Percentiles rank a stretch among this genome's conserved stretches.
Conservation (phyloP, 2,113 vertebrate genomes). For the Xyliphius kryptos region DNA sequence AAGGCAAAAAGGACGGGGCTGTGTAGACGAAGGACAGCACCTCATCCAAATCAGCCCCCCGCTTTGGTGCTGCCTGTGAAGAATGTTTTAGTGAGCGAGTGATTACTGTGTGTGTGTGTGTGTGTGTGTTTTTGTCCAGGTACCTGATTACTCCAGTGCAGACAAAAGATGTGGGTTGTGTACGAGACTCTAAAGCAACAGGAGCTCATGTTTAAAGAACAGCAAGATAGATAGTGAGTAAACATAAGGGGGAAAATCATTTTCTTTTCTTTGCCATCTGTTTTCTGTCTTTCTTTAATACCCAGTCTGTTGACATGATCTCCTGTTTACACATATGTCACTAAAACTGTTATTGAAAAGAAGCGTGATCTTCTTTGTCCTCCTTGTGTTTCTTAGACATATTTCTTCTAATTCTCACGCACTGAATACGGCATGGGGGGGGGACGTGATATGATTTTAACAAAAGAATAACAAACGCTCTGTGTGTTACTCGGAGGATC, state of each 20-base stretch:
- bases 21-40: constrained; percentile 5
- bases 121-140: too few relatives aligned
- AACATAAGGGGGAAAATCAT: constrained; percentile 15
- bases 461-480: too few relatives aligned
- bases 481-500: constrained; percentile 21
- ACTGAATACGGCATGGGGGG: neutral
- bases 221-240: too few relatives aligned
- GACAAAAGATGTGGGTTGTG: constrained; percentile 18
- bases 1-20: constrained; percentile 37
- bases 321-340: too few relatives aligned
- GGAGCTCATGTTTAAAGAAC: constrained; percentile 49
- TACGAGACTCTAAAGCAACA: constrained; percentile 27
- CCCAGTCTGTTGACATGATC: neutral
- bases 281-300: constrained; percentile 2
- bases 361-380: too few relatives aligned
- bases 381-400: neutral
- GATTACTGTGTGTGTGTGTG: too few relatives aligned
- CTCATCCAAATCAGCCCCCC: constrained; percentile 17
- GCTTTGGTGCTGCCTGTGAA: constrained; percentile 18
- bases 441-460: too few relatives aligned
- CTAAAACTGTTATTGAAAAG: too few relatives aligned
- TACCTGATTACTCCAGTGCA: constrained; percentile 28
- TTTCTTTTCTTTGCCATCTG: neutral
- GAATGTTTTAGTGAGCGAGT: constrained; percentile 30
- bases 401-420: neutral